Evolutionary conservation across 2,113 vertebrate species (phyloP), one percentile per base, ranked within the genome.

Genomic region (Hemibagrus wyckioides): DNA sequence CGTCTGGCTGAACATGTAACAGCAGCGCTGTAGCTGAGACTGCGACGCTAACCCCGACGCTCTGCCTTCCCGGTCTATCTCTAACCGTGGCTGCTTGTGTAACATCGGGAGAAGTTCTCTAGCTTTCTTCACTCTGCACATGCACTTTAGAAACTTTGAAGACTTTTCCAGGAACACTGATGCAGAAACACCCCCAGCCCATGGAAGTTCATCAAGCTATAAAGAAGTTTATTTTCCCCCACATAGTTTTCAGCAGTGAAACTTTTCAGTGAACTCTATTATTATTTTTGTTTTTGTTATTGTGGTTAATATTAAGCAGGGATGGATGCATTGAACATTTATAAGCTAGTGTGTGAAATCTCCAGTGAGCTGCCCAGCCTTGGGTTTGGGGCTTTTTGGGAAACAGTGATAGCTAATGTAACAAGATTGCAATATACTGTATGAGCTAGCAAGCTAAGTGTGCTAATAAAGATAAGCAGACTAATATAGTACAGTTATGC

Each of bases 111-210:
- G 9, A 80, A 80, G 17, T 33, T 80, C 52, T 80, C 77, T 5
- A 23, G 50, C 14, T 56, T 56, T 33, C 52, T 23, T 56, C 52
- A 36, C 77, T 54, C 77, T 36, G 50, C 17, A 80, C 14, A 56
- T 36, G 77, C n/a, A 56, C 77, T 80, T 80, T 80, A 11, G 30
- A 80, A 54, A 80, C 77, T 80, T 30, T 79, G 48, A 77, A n/a
- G 75, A 50, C 71, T 50, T 77, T 77, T 50, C 44, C 75, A 76
- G 73, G 25, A 48, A 28, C 39, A 25, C 75, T 50, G 75, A 54
- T 1, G 48, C 75, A 30, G 75, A 79, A 52, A n/a, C 75, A 52
- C 48, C 75, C 48, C 30, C 44, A 19, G 48, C 30, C 52, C 30
- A 1, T 36, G 3, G 4, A 56, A 56, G n/a, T 33, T 56, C n/a